Evolutionary conservation across 2,113 vertebrate species (phyloP), one percentile per base, ranked within the genome.

Genomic region (Henicopernis longicauda): DNA sequence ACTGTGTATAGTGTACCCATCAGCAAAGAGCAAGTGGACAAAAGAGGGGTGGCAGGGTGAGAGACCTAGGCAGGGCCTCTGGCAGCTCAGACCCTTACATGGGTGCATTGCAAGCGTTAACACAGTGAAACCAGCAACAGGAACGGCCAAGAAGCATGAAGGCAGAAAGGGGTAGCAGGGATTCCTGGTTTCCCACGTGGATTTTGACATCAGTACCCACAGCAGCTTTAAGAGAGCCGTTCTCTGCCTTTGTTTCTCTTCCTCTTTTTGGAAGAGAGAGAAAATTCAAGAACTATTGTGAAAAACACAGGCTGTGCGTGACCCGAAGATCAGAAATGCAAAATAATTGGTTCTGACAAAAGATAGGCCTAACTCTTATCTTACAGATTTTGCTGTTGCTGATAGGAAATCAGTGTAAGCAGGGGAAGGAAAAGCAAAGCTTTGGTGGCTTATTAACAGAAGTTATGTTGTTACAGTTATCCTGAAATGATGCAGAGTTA

Each of bases 1-100:
- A 21, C 4, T 1, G 0, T 2, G 0, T 27, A 16, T 7, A 23
- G 2, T 4, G 29, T 7, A 58, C 26, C 23, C 9, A 1, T 3
- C 17, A 25, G n/a, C 1, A 0, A 49, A 82, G 26, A 36, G 21
- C 44, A 70, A 26, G 38, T 3, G 19, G 34, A 32, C 0, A 1
- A 21, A 58, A 40, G 34, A 49, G 21, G 19, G 26, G 49, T 59
- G 44, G 11, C 0, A 1, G 7, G 21, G 16, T 36, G 16, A 76
- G 44, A 74, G 44, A 3, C 13, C 47, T 29, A 42, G 32, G 31
- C 9, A 47, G 16, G 25, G 17, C 6, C 49, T 58, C 55, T 0
- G 0, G 27, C 63, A 85, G n/a, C 58, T 27, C 6, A 9, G 2
- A 23, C 8, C 20, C 26, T 54, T 4, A 70, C 13, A 4, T 3